Conservation (phyloP, 2,888 invertebrate species). For the Dasypogon diadema region DNA sequence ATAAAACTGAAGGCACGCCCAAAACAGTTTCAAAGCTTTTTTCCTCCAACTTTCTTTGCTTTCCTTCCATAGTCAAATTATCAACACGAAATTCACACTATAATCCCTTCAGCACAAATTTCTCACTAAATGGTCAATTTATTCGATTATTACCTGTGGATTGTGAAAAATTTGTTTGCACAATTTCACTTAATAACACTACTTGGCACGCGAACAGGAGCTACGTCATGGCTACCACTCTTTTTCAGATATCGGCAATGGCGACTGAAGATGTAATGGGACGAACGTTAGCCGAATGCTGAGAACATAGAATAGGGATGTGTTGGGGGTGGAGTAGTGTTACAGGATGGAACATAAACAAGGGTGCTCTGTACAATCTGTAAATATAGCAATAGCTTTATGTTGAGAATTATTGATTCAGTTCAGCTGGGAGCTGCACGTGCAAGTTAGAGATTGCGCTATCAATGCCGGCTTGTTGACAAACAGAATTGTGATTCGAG, state of each 20-base stretch:
- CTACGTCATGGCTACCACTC: conserved; percentile 50
- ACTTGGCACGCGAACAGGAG: conserved; percentile 54
- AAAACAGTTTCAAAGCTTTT: conserved; percentile 31
- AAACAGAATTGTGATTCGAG: conserved; percentile 25
- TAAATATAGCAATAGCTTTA: conserved; percentile 33
- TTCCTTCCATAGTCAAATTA: conserved; percentile 10
- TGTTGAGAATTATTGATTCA: conserved; percentile 4
- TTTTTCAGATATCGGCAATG: conserved; percentile 40
- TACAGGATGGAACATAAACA: conserved; percentile 29
- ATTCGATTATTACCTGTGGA: conserved; percentile 53
- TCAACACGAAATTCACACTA: conserved; percentile 38
- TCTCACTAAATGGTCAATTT: conserved; percentile 43
- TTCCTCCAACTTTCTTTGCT: conserved; percentile 14
- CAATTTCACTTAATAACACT: conserved; percentile 50
- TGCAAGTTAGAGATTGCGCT: conserved; percentile 50
- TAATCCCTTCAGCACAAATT: conserved; percentile 28
- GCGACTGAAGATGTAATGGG: conserved; percentile 40
- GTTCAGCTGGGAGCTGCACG: conserved; percentile 30
- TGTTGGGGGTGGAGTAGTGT: neutral
- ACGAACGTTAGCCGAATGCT: conserved; percentile 5
- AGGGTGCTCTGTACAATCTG: conserved; percentile 2
- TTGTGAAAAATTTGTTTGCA: conserved; percentile 54
- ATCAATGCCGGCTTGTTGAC: conserved; percentile 6
- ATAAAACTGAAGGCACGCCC: conserved; percentile 50
- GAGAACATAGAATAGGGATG: conserved; percentile 4